Base-by-base conservation (phyloP, 2,888 invertebrate genomes). In the Drosophila glabriapex region DNA sequence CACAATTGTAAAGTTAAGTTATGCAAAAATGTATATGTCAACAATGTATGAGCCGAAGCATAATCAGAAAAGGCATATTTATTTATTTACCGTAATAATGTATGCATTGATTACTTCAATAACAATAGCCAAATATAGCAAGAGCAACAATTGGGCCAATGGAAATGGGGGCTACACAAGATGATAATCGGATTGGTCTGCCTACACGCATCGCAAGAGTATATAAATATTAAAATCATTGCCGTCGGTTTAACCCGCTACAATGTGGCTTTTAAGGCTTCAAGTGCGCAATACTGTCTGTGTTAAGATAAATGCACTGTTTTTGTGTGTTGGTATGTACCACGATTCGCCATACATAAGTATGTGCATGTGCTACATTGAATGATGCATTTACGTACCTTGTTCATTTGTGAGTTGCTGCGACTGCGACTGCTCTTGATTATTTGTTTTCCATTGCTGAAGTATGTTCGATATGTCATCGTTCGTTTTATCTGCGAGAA, bases 381-480 rank as follows among this genome's bases (percentile, higher is more conserved):
- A 37, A 31, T 58, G 43, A 46, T 58, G 28, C 35, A 31, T 52
- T 35, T 75, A 61, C 79, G 73, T 89, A 92, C 92, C 91, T 89
- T 92, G 92, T 72, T 92, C 92, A 78, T 91, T 89, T 71, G 81
- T 77, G 68, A 68, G 63, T 56, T 80, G 63, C 35, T 28, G 58
- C 12, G 33, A 37, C 19, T 82, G 79, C 72, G 50, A 28, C 68
- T 73, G 73, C 37, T 71, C 73, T 64, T 85, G 88, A 87, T 91
- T 93, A 82, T 91, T 92, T 80, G 87, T 91, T 86, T 93, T 93
- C 93, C 93, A 93, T 80, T 93, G 93, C 78, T 93, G 93, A 63
- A 93, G 85, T 78, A 93, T 93, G 83, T 93, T 93, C 68, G 92
- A 91, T 74, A 93, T 91, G 85, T 93, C 93, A 70, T 93, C 93